Evolutionary conservation across 2,888 invertebrate species (phyloP), one percentile per base, ranked within the genome.

Genomic region (Phortica okadai): DNA sequence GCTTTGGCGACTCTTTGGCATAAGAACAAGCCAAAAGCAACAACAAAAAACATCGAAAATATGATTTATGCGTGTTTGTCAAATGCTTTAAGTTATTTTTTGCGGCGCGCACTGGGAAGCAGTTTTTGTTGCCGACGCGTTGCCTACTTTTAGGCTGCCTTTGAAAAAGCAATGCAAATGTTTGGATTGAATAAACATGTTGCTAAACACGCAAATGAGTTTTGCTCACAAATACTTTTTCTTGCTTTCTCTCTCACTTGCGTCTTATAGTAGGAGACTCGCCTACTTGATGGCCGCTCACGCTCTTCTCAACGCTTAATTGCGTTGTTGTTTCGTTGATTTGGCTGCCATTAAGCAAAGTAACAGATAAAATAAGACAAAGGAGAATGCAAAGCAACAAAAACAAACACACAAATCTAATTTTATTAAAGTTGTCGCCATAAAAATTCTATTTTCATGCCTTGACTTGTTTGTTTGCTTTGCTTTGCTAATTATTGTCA

Each of bases 401-500:
- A 70, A 50, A 11, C 21, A 70, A 25, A 11, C 14, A 62, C 21
- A 21, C 16, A 16, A 62, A 16, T 62, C 25, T 62, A 11, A 21
- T 62, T 62, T 62, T 62, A 62, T 62, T 25, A 25, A 70, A 70
- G 50, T 21, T 54, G 73, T 16, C 58, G 25, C 70, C 70, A 72
- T 72, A 72, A 54, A 72, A 54, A 72, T 58, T 58, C 69, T 76
- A 73, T 77, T 77, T 78, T 75, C 75, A 74, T 66, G 72, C n/a
- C 75, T 77, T 76, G 66, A 59, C 58, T 76, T 56, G 56, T 77
- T 78, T 81, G 78, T 77, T 75, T 80, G 77, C 77, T 81, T 75
- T 80, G 77, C 77, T 81, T 81, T 78, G 82, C 86, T 89, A 89
- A 90, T 89, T 89, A 88, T 89, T 89, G 89, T 83, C 86, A 82